These are phyloP conservation scores for Tillus elongatus DNA, from an alignment of 2,888 invertebrate species.

Conservation along the genomic window DNA sequence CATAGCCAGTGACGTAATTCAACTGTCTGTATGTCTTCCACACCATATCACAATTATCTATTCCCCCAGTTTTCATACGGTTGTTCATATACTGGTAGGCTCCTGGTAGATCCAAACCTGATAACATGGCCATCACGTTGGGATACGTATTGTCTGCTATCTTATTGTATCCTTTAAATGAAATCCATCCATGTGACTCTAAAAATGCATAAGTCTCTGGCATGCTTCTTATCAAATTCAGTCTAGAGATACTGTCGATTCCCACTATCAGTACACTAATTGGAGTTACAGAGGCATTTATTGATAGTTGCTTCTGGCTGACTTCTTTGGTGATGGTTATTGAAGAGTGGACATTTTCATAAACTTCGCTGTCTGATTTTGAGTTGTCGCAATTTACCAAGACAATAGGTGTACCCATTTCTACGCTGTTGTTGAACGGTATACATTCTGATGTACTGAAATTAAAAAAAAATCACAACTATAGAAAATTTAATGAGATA, in stretches of 20 bases:
- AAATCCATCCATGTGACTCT: slow-evolving; percentile 42
- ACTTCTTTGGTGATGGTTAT: slow-evolving; percentile 26
- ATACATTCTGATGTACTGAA: slow-evolving; percentile 44
- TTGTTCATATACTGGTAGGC: slow-evolving; percentile 45
- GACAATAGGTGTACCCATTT: slow-evolving; percentile 43
- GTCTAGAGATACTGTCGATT: slow-evolving; percentile 74
- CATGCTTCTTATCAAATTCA: slow-evolving; percentile 70
- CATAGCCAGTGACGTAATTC: slow-evolving; percentile 71
- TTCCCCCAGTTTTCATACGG: slow-evolving; percentile 45
- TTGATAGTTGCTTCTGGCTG: slow-evolving; percentile 20
- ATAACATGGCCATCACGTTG: slow-evolving; percentile 73
- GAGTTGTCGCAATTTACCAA: slow-evolving; percentile 44
- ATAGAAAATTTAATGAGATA: too few relatives aligned
- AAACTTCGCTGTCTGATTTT: slow-evolving; percentile 30
- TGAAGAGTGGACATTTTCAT: slow-evolving; percentile 50
- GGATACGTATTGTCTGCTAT: slow-evolving; percentile 84
- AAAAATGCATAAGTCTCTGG: slow-evolving; percentile 58
- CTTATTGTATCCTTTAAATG: slow-evolving; percentile 45
- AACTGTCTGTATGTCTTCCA: slow-evolving; percentile 66
- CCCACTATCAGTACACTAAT: slow-evolving; percentile 70
- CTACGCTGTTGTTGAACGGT: slow-evolving; percentile 36
- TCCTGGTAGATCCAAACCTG: slow-evolving; percentile 46
- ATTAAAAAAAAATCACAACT: too few relatives aligned
- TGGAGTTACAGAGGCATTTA: slow-evolving; percentile 28
- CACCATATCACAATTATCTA: slow-evolving; percentile 64